phyloP scores from a whole-genome alignment of 1,140 invertebrate genomes.

The Drosophila sproati region DNA sequence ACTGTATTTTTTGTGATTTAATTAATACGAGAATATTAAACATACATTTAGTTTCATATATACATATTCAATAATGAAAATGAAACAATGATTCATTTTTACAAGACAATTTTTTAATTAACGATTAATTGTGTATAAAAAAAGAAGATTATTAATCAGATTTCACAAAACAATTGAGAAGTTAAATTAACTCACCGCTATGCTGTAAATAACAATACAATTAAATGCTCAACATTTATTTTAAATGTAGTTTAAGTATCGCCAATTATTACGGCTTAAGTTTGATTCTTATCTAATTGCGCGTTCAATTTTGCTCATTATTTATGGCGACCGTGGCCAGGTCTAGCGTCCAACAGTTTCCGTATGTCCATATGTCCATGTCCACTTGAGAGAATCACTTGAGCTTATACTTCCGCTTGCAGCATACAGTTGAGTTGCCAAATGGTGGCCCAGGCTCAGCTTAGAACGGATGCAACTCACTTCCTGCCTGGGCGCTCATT shows the following conservation, averaged over 20 bases:
- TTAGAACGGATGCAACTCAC: slow-evolving; percentile 70
- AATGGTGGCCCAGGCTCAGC: slow-evolving; percentile 46
- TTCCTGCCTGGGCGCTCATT: slow-evolving; percentile 73
- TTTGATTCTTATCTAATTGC: slow-evolving; percentile 75
- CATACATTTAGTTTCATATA: too few relatives aligned
- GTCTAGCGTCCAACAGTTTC: slow-evolving; percentile 53
- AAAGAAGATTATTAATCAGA: not conserved
- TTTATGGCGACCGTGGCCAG: slow-evolving; percentile 55
- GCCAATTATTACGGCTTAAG: slow-evolving; percentile 69
- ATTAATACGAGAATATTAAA: too few relatives aligned
- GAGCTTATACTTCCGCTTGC: slow-evolving; percentile 63
- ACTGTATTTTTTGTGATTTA: too few relatives aligned
- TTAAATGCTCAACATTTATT: slow-evolving; percentile 52
- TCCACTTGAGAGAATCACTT: slow-evolving; percentile 54
- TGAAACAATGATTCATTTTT: too few relatives aligned
- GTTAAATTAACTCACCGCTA: slow-evolving; percentile 14
- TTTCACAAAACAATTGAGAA: not conserved
- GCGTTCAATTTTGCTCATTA: slow-evolving; percentile 75
- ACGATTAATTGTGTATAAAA: not conserved
- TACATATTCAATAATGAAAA: too few relatives aligned
- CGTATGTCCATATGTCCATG: slow-evolving; percentile 20
- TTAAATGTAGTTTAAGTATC: slow-evolving; percentile 58
- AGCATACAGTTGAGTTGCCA: slow-evolving; percentile 68
- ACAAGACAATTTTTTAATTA: too few relatives aligned
- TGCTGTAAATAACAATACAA: slow-evolving; percentile 20